Conservation (phyloP, 1,140 invertebrate genomes). For the Cydia splendana region DNA sequence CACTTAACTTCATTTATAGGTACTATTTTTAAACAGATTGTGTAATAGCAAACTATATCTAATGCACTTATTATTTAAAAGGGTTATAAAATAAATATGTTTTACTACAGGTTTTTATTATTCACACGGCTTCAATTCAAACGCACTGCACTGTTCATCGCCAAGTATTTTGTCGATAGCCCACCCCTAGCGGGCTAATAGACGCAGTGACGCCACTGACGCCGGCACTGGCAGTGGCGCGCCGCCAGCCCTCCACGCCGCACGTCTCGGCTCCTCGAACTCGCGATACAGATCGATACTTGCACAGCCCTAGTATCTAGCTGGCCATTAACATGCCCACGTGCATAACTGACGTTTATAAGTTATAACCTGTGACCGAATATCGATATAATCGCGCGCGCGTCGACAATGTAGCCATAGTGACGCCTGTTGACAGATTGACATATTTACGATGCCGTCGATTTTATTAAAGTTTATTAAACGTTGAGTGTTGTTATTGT, state of each 20-base stretch:
- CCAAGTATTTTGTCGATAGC: conserved; percentile 20
- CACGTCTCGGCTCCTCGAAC: conserved; percentile 37
- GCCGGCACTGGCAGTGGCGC: conserved; percentile 63
- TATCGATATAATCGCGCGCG: conserved; percentile 49
- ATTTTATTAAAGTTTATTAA: conserved; percentile 43
- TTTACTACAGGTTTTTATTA: neutral
- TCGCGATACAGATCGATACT: conserved; percentile 37
- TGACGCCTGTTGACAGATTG: conserved; percentile 71
- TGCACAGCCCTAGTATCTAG: neutral
- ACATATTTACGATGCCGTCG: conserved; percentile 46
- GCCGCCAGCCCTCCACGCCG: conserved; percentile 43
- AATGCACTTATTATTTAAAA: too few species aligned
- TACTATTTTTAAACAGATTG: too few species aligned
- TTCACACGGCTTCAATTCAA: neutral
- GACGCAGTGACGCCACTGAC: conserved; percentile 74
- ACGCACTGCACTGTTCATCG: conserved; percentile 29
- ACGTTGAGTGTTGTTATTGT: conserved; percentile 47
- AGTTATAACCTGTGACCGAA: neutral
- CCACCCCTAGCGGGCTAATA: conserved; percentile 54
- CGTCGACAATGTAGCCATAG: conserved; percentile 78
- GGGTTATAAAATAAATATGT: too few species aligned
- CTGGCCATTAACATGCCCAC: conserved; percentile 19
- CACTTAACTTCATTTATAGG: too few species aligned
- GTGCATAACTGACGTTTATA: conserved; percentile 31
- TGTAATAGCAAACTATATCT: too few species aligned